phyloP scores from a whole-genome alignment of 2,888 invertebrate species.

The Andrena trimmerana region DNA sequence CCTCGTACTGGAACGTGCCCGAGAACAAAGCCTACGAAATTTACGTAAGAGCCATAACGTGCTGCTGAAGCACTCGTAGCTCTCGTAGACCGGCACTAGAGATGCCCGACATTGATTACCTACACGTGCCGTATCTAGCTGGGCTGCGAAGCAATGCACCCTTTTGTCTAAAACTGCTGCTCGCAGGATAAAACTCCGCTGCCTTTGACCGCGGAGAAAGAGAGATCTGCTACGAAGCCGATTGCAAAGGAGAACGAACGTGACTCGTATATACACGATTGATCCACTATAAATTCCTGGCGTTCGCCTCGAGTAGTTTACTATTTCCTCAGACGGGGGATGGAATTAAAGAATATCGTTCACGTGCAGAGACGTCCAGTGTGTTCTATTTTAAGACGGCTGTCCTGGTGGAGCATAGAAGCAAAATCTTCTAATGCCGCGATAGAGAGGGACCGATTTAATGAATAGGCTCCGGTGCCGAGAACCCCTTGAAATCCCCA shows the following conservation, averaged over 20 bases:
- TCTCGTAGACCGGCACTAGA: conserved; percentile 68
- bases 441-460: conserved; percentile 17
- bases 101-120: conserved; percentile 82
- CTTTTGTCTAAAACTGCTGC: conserved; percentile 68
- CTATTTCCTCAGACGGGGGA: not conserved
- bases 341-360: not conserved
- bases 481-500: conserved; percentile 37
- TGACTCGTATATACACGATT: conserved; percentile 12
- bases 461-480: conserved; percentile 12
- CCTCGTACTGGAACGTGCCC: conserved; percentile 71
- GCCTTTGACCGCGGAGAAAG: conserved; percentile 21
- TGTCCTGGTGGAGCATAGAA: not conserved
- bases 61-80: conserved; percentile 64
- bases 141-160: conserved; percentile 70
- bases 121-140: conserved; percentile 80
- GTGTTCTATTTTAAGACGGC: too few species aligned
- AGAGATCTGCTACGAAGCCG: not conserved
- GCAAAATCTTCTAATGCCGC: conserved; percentile 2
- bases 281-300: not conserved
- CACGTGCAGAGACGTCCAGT: not conserved
- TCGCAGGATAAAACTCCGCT: conserved; percentile 35
- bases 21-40: conserved; percentile 74
- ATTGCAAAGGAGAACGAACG: conserved; percentile 13
- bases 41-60: conserved; percentile 73
- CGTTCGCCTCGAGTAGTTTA: not conserved